Evolutionary conservation across 2,888 invertebrate species (phyloP), one percentile per base, ranked within the genome.

Genomic region (Drosophila nr. perissopoda): DNA sequence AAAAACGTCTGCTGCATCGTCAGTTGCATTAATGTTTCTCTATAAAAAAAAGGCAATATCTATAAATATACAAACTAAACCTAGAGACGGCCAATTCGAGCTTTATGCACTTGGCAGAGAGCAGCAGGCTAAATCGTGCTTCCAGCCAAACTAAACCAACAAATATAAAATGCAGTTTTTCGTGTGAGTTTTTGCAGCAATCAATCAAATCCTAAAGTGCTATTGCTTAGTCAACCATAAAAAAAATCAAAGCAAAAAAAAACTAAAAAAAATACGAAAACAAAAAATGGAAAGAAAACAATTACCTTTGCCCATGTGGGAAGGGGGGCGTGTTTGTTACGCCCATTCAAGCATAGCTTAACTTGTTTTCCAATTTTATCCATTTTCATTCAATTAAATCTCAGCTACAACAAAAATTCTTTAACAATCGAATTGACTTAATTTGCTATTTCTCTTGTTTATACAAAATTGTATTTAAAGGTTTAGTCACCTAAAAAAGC

Each of bases 81-180:
- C 25, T 21, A 16, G 7, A 51, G n/a, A 40, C 34, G 57, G 52
- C 38, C 57, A 77, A 49, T 29, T 54, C 52, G 53, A 38, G 62
- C 53, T 52, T 61, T 62, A 63, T 42, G 34, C 57, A 63, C 40
- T 25, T 42, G 48, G 49, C 48, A 34, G 38, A 34, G 40, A 64
- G 48, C 56, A 61, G 34, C 53, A 53, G 38, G 60, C 29, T 3
- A 33, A 38, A 46, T 52, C 31, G 53, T 42, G n/a, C 18, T 34
- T 53, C 13, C 34, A 21, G 21, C 13, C 11, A 21, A 52, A 31
- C 21, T 2, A 52, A 52, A 52, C 33, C 16, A 34, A n/a, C 11
- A 2, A 27, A 33, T 51, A n/a, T 7, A 33, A 58, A 74, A 85
- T 85, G 88, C 81, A 85, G 69, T 79, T 85, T 62, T 85, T 85